phyloP scores from a whole-genome alignment of 2,113 vertebrate genomes.

The Cacatua alba region DNA sequence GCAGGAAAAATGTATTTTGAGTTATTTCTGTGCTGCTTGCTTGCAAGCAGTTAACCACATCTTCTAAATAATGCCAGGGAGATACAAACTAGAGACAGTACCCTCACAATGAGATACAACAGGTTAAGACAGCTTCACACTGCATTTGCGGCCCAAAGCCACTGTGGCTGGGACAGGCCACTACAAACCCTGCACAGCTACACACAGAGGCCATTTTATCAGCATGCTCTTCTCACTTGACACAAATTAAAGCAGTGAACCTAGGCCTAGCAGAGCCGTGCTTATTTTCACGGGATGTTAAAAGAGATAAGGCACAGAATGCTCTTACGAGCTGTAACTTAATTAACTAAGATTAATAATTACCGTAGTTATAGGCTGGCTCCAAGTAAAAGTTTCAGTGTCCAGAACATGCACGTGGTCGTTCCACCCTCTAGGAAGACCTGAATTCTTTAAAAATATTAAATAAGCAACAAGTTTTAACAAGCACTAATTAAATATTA shows the following conservation, averaged over 20 bases:
- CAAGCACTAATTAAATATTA: neutral
- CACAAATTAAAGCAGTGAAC: neutral
- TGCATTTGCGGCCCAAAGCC: neutral
- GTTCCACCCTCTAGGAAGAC: slow-evolving; percentile 92
- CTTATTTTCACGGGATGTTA: neutral
- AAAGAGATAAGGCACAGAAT: neutral
- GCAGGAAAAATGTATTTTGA: neutral
- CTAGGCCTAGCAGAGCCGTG: neutral
- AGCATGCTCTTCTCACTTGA: neutral
- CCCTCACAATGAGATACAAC: neutral
- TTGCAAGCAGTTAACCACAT: neutral
- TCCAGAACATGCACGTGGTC: slow-evolving; percentile 94
- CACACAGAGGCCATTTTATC: neutral
- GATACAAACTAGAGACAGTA: neutral
- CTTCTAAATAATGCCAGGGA: neutral
- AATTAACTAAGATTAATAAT: neutral
- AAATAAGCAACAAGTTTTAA: neutral
- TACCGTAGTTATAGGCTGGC: slow-evolving; percentile 91
- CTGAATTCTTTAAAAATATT: slow-evolving; percentile 78
- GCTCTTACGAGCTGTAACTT: neutral
- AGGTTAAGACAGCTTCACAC: neutral
- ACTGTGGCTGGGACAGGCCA: neutral
- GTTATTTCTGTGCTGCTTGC: neutral
- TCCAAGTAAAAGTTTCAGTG: slow-evolving; percentile 90
- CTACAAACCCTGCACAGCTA: neutral